Base-by-base conservation (phyloP, 2,888 invertebrate species). In the Drosophila sordidula region DNA sequence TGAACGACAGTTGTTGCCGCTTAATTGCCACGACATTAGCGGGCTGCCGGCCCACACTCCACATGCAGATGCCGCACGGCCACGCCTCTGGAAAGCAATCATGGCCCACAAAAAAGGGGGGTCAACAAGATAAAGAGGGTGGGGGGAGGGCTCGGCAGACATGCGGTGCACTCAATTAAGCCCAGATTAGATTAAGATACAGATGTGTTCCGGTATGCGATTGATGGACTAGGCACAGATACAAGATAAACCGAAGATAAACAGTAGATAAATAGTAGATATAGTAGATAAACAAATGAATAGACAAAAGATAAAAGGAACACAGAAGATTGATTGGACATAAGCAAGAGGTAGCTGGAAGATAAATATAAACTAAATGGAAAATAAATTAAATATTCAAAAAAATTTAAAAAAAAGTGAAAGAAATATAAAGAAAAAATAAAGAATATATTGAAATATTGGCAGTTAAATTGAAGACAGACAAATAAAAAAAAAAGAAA, bases 21-120 rank as follows among this genome's bases (percentile, higher is more conserved):
- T 72, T 75, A 77, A 75, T 75, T 72, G 78, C 77, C 32, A 51
- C 62, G 55, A 75, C 73, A 75, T 75, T 75, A 77, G 59, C 46
- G 12, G n/a, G 26, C 49, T 34, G 41, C 39, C 45, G 41, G 75
- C 52, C 70, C 63, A 63, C 71, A 56, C 50, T 41, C n/a, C 6
- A n/a, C 39, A 32, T 16, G 52, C 34, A 34, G 44, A 34, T 57
- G 57, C 57, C 38, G 45, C 25, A 36, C 6, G 9, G 70, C 56
- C 71, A 61, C 69, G 47, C 69, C 69, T 47, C 44, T 54, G 49
- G 55, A 36, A 46, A 56, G 55, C 45, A 50, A 65, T 56, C 29
- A 38, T 64, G 55, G 14, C 52, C 54, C 65, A 66, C 47, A 18
- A 42, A 26, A 47, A 38, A 16, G 42, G 64, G 52, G 26, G 26